Conservation (phyloP, 2,797 vertebrate species). For the Rousettus madagascariensis region DNA sequence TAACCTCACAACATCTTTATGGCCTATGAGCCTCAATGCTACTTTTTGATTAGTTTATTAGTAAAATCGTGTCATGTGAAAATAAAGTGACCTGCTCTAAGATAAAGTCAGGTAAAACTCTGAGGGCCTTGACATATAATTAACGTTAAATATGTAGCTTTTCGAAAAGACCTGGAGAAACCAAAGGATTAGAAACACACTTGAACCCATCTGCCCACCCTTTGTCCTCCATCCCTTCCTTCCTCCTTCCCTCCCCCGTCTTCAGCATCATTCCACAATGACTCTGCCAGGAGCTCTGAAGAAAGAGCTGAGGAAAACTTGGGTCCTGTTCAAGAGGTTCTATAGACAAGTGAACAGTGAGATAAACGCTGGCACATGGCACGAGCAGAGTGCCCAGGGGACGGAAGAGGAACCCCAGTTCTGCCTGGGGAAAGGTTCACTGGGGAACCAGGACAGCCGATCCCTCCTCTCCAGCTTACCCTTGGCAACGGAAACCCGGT, state of each 20-base stretch:
- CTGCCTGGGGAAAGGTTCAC: neutral
- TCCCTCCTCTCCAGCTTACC: neutral
- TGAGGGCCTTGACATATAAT: neutral
- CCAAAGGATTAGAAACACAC: neutral
- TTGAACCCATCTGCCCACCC: neutral
- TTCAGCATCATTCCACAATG: neutral
- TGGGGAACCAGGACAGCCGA: neutral
- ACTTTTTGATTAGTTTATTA: neutral
- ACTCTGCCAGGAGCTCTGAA: constrained; percentile 25
- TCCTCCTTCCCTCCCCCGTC: neutral
- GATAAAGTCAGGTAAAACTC: neutral
- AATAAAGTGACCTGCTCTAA: neutral
- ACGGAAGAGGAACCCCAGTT: constrained; percentile 28
- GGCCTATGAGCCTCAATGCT: neutral
- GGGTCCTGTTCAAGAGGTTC: constrained; percentile 57
- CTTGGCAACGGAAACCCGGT: constrained; percentile 26
- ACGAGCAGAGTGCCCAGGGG: neutral
- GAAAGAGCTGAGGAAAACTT: constrained; percentile 42
- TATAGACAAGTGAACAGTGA: constrained; percentile 55
- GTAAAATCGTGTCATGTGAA: neutral
- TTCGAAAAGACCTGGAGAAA: neutral
- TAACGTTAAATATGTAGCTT: neutral
- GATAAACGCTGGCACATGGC: constrained; percentile 40
- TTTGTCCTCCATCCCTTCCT: neutral
- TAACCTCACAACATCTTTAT: neutral